phyloP scores from a whole-genome alignment of 1,140 invertebrate species.

The Varroa destructor region DNA sequence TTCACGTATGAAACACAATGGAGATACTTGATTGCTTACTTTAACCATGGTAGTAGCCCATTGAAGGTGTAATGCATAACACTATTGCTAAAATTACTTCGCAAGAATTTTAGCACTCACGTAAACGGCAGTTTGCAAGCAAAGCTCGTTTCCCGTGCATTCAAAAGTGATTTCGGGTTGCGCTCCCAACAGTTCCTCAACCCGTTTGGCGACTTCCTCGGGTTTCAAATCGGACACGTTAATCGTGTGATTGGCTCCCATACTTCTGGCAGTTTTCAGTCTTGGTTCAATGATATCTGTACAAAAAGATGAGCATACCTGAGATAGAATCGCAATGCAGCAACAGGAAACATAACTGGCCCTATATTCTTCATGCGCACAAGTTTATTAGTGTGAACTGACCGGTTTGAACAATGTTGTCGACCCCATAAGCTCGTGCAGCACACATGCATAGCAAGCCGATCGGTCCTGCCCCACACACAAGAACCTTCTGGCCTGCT shows the following conservation, averaged over 20 bases:
- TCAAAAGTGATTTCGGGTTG: slow-evolving; percentile 68
- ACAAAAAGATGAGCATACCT: background rate
- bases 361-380: too few species aligned
- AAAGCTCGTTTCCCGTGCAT: slow-evolving; percentile 65
- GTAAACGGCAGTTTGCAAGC: slow-evolving; percentile 55
- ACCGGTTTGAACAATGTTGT: slow-evolving; percentile 16
- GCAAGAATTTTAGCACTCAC: background rate
- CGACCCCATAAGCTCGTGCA: slow-evolving; percentile 6
- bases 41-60: too few species aligned
- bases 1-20: too few species aligned
- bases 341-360: too few species aligned
- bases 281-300: slow-evolving; percentile 4
- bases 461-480: slow-evolving; percentile 60
- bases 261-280: background rate
- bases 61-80: too few species aligned
- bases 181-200: slow-evolving; percentile 52
- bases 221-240: slow-evolving; percentile 3
- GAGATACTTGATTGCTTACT: too few species aligned
- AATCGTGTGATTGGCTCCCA: slow-evolving; percentile 1
- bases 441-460: slow-evolving; percentile 11
- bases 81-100: too few species aligned
- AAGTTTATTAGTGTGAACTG: too few species aligned
- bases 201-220: slow-evolving; percentile 43
- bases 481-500: slow-evolving; percentile 61
- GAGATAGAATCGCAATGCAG: background rate